These are phyloP conservation scores for Apus apus DNA, from an alignment of 2,113 vertebrate species.

Conservation along the genomic window DNA sequence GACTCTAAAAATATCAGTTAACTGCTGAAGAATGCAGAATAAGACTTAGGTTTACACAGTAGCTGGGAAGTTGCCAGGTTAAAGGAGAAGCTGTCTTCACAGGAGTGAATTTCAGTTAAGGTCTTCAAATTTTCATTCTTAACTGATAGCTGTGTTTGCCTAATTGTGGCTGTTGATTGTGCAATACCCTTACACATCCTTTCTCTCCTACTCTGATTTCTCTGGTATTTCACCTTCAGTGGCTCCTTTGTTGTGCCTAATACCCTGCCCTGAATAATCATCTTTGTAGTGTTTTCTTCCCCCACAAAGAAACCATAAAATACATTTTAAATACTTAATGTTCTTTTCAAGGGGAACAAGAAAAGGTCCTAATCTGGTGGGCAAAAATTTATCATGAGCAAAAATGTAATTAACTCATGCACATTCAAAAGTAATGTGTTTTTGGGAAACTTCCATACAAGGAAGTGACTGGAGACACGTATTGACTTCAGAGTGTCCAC, in stretches of 20 bases:
- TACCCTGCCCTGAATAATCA: not conserved
- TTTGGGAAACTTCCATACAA: not conserved
- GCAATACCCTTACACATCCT: not conserved
- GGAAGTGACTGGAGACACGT: not conserved
- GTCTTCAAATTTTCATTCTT: slow-evolving; percentile 16
- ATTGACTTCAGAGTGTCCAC: not conserved
- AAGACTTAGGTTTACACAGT: slow-evolving; percentile 39
- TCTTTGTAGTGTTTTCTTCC: not conserved
- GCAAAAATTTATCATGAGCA: not conserved
- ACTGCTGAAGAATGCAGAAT: slow-evolving; percentile 57
- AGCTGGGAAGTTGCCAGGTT: slow-evolving; percentile 36
- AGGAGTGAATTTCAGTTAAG: slow-evolving; percentile 13
- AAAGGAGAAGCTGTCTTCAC: slow-evolving; percentile 5
- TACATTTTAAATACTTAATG: not conserved
- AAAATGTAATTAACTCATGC: not conserved
- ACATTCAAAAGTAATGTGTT: not conserved
- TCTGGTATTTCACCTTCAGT: not conserved
- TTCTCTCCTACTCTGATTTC: not conserved
- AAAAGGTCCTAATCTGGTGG: not conserved
- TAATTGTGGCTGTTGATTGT: not conserved
- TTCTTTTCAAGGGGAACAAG: not conserved
- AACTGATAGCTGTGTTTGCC: not conserved
- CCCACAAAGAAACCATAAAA: not conserved
- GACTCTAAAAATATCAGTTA: slow-evolving; percentile 49
- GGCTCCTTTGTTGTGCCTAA: not conserved